Evolutionary conservation across 2,888 invertebrate genomes (phyloP), one percentile per base, ranked within the genome.

Genomic region (Blastobasis lacticolella): DNA sequence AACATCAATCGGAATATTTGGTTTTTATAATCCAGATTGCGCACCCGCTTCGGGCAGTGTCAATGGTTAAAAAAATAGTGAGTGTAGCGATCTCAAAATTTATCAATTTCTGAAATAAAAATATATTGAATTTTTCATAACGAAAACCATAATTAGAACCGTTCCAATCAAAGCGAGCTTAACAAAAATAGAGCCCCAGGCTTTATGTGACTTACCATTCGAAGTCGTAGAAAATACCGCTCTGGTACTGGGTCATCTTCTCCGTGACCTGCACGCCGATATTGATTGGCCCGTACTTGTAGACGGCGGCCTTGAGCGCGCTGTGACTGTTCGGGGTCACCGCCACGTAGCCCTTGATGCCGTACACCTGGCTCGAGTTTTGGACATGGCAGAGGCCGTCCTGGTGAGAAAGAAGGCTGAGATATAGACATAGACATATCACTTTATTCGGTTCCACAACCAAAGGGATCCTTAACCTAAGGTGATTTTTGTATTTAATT

Each of bases 201-300:
- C 6, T 44, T n/a, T 44, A n/a, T 10, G 6, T 5, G 37, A 50
- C 64, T 63, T 55, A 79, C 80, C 78, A 78, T 0, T 49, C 6
- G 2, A 60, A 38, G 36, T 79, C 74, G 38, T 72, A 79, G 49
- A 68, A 75, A 0, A 80, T 44, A 0, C 80, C 80, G 10, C 53
- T 72, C 3, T 67, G 56, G 49, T 80, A 79, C 0, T 58, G 10
- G 0, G n/a, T 1, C 57, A 79, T 62, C 0, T 49, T n/a, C 0
- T 0, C 0, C 2, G 57, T 50, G 1, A 69, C 69, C 38, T 69
- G 50, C 0, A 80, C 60, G 1, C 54, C 63, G 0, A 74, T 66
- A 0, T 67, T 58, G 1, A 74, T 73, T 0, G 78, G 78, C 0
- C 79, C 80, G 38, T 73, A 73, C 43, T 75, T 69, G 58, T 61